phyloP scores from a whole-genome alignment of 2,888 invertebrate genomes.

The Metopia argyrocephala region DNA sequence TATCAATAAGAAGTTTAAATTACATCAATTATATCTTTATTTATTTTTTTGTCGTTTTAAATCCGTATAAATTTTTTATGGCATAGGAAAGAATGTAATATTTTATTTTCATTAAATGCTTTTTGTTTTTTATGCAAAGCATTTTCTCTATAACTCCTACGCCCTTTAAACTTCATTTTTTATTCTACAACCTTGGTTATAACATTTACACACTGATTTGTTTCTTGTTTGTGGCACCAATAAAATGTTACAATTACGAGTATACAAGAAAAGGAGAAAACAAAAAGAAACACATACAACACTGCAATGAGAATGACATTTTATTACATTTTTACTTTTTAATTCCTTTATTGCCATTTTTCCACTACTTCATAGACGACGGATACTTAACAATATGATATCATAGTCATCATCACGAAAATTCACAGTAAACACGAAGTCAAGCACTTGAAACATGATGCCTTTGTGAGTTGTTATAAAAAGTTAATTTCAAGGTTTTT shows the following conservation, averaged over 20 bases:
- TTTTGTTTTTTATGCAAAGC: no score
- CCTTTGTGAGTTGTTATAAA: no score
- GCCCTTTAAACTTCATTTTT: neutral
- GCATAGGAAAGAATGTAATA: no score
- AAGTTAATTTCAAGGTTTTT: no score
- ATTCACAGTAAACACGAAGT: neutral
- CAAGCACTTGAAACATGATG: neutral
- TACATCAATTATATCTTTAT: no score
- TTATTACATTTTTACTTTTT: constrained; percentile 19
- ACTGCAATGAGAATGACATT: constrained; percentile 35
- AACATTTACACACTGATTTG: constrained; percentile 26
- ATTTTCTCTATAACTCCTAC: neutral
- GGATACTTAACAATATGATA: constrained; percentile 25
- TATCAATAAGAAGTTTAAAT: no score
- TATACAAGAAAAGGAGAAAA: neutral
- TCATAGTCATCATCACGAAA: constrained; percentile 18
- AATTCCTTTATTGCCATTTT: constrained; percentile 23
- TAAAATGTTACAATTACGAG: neutral
- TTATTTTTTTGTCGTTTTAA: no score
- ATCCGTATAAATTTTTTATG: no score
- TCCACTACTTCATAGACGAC: constrained; percentile 26
- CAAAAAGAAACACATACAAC: neutral
- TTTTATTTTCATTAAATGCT: no score
- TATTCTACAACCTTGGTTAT: neutral
- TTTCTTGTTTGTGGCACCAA: constrained; percentile 19